Base-by-base conservation (phyloP, 2,113 vertebrate species). In the Salvelinus alpinus region DNA sequence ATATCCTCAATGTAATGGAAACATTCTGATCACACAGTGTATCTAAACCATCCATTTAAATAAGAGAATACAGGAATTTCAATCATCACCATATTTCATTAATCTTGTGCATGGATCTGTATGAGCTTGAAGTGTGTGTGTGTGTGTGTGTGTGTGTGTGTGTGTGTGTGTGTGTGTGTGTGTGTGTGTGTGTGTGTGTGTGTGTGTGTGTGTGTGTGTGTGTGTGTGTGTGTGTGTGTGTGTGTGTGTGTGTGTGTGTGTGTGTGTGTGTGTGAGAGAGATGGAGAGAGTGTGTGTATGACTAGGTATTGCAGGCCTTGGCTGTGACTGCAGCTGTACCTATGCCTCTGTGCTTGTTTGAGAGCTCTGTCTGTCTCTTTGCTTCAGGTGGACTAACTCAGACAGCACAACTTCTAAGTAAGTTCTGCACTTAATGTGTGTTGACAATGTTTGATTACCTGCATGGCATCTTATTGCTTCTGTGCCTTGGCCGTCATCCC, bases 371-470 rank as follows among this genome's bases (percentile, higher is more conserved):
- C 72, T 88, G 70, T 79, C 31, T 88, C 72, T 79, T 34, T 81
- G 81, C 85, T 77, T 57, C 93, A 97, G 96, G 91, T 97, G 96
- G 96, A 94, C 94, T 91, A 96, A 96, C 88, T 88, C 94, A 13
- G 94, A 96, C 29, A 93, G 90, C 86, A 92, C 92, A 72, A 90
- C 92, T 4, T 94, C 94, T 90, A 96, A 95, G 96, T 97, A 95
- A 95, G 95, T 92, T 38, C 6, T 38, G 34, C 34, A 44, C 9
- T 44, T 44, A 11, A 44, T 44, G 9, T 44, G 38, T 44, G 9
- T 44, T 78, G 59, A 62, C 59, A 62, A 22, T 51, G n/a, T 69
- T 38, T 44, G 54, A 77, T 81, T 71, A 70, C 78, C 69, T 85
- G 89, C 90, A 90, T 88, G 85, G 78, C 83, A 60, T 84, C 77